Evolutionary conservation across 2,888 invertebrate genomes (phyloP), one percentile per base, ranked within the genome.

Genomic region (Lochmaea crataegi): DNA sequence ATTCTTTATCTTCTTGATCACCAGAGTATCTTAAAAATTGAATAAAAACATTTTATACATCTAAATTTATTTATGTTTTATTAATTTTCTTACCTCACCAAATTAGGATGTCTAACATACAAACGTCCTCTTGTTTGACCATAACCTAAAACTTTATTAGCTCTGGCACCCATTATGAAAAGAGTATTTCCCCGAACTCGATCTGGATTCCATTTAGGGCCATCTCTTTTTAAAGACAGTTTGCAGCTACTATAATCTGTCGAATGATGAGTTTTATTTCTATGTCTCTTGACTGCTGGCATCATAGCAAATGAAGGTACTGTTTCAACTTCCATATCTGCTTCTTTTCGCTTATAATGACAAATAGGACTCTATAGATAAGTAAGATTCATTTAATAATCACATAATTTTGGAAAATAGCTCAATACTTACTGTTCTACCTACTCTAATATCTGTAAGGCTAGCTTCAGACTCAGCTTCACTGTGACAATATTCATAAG

Each of bases 111-210:
- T 82, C 94, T 90, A 2, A 93, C 92, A 82, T 94, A 94, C 12
- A 94, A 85, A 6, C 94, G 89, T 0, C 94, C 94, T 77, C 94
- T 88, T 1, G 94, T 92, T 80, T 93, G 92, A 11, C 94, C 94
- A 78, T 93, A 89, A 1, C 94, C 94, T 67, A 94, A 86, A 16
- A 92, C 92, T 86, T 92, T 92, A 83, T 92, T 92, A 56, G 92
- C 92, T 85, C 92, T 92, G 74, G 94, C 92, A 38, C 94, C 94
- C 93, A 94, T 93, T 64, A 95, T 93, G 84, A 94, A 94, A 64
- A 92, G 83, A 0, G 94, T 93, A n/a, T 92, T 92, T 67, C 90
- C 87, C n/a, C 88, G 91, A 41, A 95, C 88, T 78, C 94, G 87
- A 0, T 90, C 90, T 0, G 94, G 92, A 82, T 94, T 92, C 94